These are phyloP conservation scores for Euzophera pinguis DNA, from an alignment of 2,888 invertebrate species.

Conservation along the genomic window DNA sequence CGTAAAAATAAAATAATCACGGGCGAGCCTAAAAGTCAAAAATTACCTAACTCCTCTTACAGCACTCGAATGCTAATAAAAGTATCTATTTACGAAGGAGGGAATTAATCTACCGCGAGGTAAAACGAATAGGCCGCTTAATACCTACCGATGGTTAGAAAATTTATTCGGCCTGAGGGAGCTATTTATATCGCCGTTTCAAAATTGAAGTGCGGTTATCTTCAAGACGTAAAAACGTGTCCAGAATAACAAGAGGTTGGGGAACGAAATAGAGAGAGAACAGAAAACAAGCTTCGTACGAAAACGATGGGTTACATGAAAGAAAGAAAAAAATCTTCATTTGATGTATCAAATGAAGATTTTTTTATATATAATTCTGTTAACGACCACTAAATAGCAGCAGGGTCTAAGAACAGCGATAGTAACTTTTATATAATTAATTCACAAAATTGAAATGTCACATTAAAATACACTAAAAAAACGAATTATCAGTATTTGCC, in stretches of 20 bases:
- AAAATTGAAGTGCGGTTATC: constrained; percentile 78
- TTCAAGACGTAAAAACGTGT: constrained; percentile 66
- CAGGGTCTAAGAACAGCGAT: no score
- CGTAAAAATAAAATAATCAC: constrained; percentile 14
- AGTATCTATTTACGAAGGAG: constrained; percentile 13
- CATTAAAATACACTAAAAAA: no score
- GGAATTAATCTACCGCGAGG: constrained; percentile 31
- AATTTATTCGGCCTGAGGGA: constrained; percentile 72
- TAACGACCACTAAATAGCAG: no score
- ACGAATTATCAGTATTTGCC: no score
- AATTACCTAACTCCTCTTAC: constrained; percentile 6
- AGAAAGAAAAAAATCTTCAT: no score
- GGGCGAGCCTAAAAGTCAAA: constrained; percentile 10
- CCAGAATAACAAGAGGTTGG: constrained; percentile 54
- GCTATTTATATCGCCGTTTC: constrained; percentile 74
- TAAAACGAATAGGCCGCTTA: constrained; percentile 34
- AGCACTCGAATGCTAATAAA: constrained; percentile 17
- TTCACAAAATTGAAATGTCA: no score
- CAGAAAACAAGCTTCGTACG: not conserved
- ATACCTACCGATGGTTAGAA: constrained; percentile 60
- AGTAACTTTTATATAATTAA: no score
- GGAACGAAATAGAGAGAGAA: not conserved
- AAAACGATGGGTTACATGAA: not conserved
- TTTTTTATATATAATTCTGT: no score
- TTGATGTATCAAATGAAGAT: no score